Conservation (phyloP, 35 echinoderm and acorn worm genomes). For the Apostichopus californicus region DNA sequence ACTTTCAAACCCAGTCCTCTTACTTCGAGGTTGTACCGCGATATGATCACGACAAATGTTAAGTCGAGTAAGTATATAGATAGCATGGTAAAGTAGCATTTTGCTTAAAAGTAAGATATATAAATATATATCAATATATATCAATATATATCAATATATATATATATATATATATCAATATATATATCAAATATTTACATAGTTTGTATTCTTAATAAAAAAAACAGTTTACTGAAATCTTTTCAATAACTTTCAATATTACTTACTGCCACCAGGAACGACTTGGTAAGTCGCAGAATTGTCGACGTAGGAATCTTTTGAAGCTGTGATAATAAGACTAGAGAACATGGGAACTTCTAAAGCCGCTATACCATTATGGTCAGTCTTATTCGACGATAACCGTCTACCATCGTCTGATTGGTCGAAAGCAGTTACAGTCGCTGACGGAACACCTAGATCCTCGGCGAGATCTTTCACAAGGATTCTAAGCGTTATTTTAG, state of each 20-base stretch:
- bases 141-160: no score
- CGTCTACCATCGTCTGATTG: slow-evolving; percentile 15
- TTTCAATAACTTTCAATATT: not conserved
- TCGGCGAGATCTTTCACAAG: slow-evolving; percentile 16
- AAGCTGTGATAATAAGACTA: slow-evolving; percentile 30
- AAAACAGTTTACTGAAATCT: no score
- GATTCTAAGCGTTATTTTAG: slow-evolving; percentile 22
- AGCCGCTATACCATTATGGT: slow-evolving; percentile 42
- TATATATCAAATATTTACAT: no score
- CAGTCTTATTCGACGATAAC: slow-evolving; percentile 4
- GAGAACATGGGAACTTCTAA: slow-evolving; percentile 42
- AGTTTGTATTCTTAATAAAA: no score
- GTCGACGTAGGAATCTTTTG: slow-evolving; percentile 43
- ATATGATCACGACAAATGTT: no score
- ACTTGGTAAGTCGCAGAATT: slow-evolving; percentile 15
- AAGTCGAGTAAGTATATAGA: no score
- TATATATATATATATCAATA: no score
- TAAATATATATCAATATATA: no score
- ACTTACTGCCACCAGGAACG: slow-evolving; percentile 50
- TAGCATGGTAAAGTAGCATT: no score
- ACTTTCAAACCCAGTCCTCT: no score
- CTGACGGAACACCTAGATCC: slow-evolving; percentile 2
- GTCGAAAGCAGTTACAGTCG: slow-evolving; percentile 29
- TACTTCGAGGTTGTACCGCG: no score
- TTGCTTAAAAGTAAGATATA: no score